Percentiles rank a stretch among this genome's conserved stretches.
Conservation (phyloP, 2,113 vertebrate genomes). For the Antechinus flavipes region DNA sequence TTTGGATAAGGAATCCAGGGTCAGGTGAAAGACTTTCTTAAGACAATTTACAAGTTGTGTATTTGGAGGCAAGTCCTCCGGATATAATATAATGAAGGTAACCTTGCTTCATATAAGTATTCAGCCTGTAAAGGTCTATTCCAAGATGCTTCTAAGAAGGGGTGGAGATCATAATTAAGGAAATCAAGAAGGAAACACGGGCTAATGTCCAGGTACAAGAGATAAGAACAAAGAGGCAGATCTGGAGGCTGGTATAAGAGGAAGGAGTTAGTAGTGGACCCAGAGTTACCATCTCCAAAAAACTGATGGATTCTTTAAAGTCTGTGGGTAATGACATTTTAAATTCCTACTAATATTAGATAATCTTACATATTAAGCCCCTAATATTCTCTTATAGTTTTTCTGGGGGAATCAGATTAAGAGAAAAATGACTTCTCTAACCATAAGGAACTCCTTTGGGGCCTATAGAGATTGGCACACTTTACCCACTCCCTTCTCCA, state of each 20-base stretch:
- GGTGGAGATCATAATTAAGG: background rate
- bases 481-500: constrained; percentile 24
- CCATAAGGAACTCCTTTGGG: background rate
- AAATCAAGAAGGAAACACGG: background rate
- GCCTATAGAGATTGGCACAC: background rate
- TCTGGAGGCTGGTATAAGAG: background rate
- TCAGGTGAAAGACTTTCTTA: background rate
- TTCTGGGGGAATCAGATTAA: background rate
- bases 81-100: background rate
- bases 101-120: background rate
- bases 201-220: background rate
- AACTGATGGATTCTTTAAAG: background rate
- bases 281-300: background rate
- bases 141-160: background rate
- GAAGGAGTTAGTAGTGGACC: background rate
- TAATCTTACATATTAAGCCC: background rate
- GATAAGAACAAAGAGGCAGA: background rate
- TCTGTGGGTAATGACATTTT: constrained; percentile 8
- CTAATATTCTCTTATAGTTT: constrained; percentile 18
- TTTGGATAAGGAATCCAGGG: background rate
- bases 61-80: background rate
- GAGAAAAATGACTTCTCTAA: background rate
- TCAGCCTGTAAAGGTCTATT: background rate
- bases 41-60: background rate
- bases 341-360: background rate